Conservation (phyloP, 2,888 invertebrate species). For the Dorcus hopei region DNA sequence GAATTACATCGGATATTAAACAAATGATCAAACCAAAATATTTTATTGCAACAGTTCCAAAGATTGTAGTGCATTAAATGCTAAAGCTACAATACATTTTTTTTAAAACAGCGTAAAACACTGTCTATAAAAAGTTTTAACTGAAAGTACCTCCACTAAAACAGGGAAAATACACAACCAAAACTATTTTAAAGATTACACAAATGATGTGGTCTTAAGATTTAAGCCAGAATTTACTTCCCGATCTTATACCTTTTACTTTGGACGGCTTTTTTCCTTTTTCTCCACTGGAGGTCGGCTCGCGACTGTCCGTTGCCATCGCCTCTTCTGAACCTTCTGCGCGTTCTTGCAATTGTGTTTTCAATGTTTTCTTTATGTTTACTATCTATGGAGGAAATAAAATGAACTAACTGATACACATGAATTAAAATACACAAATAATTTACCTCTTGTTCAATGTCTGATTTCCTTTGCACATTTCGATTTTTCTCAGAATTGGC, state of each 20-base stretch:
- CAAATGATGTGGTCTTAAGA: conserved; percentile 29
- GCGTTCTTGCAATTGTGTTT: conserved; percentile 64
- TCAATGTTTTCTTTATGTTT: conserved; percentile 85
- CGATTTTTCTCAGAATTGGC: conserved; percentile 85
- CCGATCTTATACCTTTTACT: conserved; percentile 64
- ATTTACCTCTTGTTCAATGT: conserved; percentile 81
- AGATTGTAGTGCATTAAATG: conserved; percentile 3
- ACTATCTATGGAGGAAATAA: conserved; percentile 60
- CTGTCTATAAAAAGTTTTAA: too few species aligned
- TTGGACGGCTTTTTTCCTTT: conserved; percentile 57
- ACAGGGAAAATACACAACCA: too few species aligned
- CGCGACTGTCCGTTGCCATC: conserved; percentile 71
- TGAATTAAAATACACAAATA: not conserved
- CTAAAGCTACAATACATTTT: not conserved
- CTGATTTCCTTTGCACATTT: conserved; percentile 73
- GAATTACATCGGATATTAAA: not conserved
- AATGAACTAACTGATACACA: not conserved
- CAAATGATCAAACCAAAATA: not conserved
- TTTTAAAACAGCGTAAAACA: not conserved
- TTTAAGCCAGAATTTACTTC: conserved; percentile 69
- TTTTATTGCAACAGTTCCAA: not conserved
- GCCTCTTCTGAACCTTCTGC: conserved; percentile 80
- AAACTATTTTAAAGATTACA: too few species aligned
- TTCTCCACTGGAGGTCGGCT: conserved; percentile 57
- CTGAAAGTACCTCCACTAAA: too few species aligned